phyloP scores from a whole-genome alignment of 1,140 invertebrate genomes.

The Ips nitidus region DNA sequence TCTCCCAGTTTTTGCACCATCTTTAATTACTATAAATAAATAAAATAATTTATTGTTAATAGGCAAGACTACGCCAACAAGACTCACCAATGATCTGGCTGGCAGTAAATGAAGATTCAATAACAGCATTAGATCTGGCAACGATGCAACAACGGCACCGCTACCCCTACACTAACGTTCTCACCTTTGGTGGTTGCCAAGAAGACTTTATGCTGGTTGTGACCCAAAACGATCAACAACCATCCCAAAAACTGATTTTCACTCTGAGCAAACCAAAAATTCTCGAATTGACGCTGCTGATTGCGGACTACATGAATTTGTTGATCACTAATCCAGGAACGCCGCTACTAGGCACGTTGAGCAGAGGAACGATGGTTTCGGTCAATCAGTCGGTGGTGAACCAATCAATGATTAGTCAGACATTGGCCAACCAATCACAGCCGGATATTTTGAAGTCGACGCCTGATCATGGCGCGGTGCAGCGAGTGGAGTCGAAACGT shows the following conservation, averaged over 20 bases:
- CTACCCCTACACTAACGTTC: conserved; percentile 86
- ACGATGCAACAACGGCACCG: conserved; percentile 84
- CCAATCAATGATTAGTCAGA: conserved; percentile 53
- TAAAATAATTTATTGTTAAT: conserved; percentile 4
- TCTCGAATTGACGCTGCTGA: conserved; percentile 84
- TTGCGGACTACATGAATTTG: conserved; percentile 96
- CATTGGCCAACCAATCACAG: conserved; percentile 55
- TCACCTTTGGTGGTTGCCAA: conserved; percentile 92
- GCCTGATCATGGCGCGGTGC: conserved; percentile 65
- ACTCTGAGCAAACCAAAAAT: conserved; percentile 92
- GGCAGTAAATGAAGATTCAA: conserved; percentile 89
- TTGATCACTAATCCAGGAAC: conserved; percentile 74
- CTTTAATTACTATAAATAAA: background rate
- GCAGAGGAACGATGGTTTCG: conserved; percentile 58
- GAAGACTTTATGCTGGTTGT: conserved; percentile 96
- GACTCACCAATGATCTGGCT: conserved; percentile 77
- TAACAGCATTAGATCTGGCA: conserved; percentile 83
- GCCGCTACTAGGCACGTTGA: conserved; percentile 78
- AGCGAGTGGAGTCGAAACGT: conserved; percentile 57
- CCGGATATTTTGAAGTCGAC: conserved; percentile 83
- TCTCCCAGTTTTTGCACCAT: background rate
- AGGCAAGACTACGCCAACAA: conserved; percentile 72
- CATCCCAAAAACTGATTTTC: conserved; percentile 87
- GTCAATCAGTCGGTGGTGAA: conserved; percentile 56
- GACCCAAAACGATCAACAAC: conserved; percentile 62